Conservation (phyloP, 2,888 invertebrate genomes). For the Metellina segmentata region DNA sequence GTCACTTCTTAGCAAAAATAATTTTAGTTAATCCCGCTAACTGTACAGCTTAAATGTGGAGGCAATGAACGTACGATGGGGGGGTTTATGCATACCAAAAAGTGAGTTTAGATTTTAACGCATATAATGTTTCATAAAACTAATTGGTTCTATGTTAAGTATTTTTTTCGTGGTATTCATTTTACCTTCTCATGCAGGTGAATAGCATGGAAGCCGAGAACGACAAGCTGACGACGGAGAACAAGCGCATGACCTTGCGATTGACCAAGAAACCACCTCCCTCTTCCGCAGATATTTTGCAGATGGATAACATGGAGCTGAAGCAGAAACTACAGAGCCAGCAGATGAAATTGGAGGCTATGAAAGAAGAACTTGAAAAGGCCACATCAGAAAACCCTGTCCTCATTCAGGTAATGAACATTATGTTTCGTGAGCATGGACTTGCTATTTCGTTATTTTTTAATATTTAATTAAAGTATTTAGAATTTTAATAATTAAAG, state of each 20-base stretch:
- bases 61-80: background rate
- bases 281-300: constrained; percentile 78
- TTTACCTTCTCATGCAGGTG: constrained; percentile 66
- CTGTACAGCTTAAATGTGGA: background rate
- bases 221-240: constrained; percentile 88
- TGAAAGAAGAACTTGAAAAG: constrained; percentile 71
- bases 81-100: background rate
- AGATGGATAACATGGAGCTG: constrained; percentile 82
- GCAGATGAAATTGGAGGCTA: constrained; percentile 83
- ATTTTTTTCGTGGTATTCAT: background rate
- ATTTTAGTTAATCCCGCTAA: background rate
- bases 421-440: too few species aligned
- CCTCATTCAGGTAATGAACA: constrained; percentile 57
- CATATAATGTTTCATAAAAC: background rate
- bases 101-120: background rate
- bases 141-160: background rate
- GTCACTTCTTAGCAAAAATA: too few species aligned
- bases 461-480: too few species aligned
- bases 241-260: constrained; percentile 86
- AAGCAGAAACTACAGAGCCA: constrained; percentile 85
- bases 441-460: too few species aligned
- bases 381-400: constrained; percentile 46
- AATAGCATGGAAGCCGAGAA: constrained; percentile 86
- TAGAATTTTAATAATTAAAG: too few species aligned
- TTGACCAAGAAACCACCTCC: constrained; percentile 79